phyloP scores from a whole-genome alignment of 2,113 vertebrate genomes.

The Benthochromis sp. region DNA sequence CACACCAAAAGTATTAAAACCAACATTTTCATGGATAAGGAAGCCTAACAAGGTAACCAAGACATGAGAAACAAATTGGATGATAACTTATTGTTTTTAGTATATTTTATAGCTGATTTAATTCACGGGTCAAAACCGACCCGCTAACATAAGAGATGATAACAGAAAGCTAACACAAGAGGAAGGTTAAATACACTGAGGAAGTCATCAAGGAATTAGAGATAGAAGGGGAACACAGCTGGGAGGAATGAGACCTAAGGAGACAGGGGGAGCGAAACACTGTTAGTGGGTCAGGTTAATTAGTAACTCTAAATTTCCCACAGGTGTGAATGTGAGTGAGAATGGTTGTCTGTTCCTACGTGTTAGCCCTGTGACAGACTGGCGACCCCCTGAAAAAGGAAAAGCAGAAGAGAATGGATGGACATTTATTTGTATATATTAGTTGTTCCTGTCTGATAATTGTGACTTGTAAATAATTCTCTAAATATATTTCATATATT shows the following conservation, averaged over 20 bases:
- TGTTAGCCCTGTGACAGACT: background rate
- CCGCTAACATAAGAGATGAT: too few species aligned
- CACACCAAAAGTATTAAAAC: too few species aligned
- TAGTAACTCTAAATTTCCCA: background rate
- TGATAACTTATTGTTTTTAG: too few species aligned
- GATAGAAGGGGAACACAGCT: background rate
- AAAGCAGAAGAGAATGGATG: background rate
- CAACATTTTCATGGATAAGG: too few species aligned
- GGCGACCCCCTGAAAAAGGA: background rate
- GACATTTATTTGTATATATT: background rate
- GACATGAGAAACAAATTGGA: too few species aligned
- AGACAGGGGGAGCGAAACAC: background rate
- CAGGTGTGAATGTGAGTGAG: background rate
- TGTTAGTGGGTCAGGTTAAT: background rate
- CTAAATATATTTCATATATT: background rate
- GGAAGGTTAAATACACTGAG: too few species aligned
- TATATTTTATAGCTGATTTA: too few species aligned
- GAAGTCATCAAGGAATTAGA: background rate
- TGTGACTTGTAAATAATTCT: background rate
- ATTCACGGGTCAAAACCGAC: too few species aligned
- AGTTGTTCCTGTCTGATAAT: background rate
- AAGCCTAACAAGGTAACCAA: too few species aligned
- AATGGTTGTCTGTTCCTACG: background rate
- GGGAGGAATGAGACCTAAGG: background rate
- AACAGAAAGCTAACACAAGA: too few species aligned